Evolutionary conservation across 2,888 invertebrate genomes (phyloP).

Genomic region (Ormia ochracea): DNA sequence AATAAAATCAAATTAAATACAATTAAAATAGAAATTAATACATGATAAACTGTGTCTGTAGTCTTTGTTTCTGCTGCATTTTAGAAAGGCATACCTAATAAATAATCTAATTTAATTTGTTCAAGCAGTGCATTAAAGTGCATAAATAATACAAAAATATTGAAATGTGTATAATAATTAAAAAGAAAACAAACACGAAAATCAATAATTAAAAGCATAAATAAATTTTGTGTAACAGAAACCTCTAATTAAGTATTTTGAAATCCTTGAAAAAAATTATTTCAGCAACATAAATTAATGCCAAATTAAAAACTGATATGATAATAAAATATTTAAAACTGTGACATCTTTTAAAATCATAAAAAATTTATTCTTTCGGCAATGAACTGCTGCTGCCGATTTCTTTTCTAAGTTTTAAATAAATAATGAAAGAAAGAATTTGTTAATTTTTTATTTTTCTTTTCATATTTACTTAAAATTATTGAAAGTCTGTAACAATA

Average conservation of each 20-base stretch:
- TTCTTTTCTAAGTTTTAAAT: no score
- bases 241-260: background rate
- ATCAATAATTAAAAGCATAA: background rate
- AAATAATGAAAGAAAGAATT: no score
- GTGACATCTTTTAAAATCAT: no score
- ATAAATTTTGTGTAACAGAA: background rate
- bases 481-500: no score
- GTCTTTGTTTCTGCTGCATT: conserved; percentile 6
- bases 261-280: background rate
- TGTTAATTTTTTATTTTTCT: no score
- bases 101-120: conserved; percentile 42
- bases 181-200: no score
- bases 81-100: conserved; percentile 49
- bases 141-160: background rate
- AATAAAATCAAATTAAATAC: background rate
- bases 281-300: background rate
- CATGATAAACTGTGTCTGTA: background rate
- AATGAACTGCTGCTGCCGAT: no score
- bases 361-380: no score
- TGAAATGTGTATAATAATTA: background rate
- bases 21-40: background rate
- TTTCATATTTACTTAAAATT: no score
- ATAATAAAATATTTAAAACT: no score
- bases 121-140: background rate
- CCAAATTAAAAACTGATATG: background rate